Percentiles rank a stretch among this genome's conserved stretches.
Conservation (phyloP, 2,113 vertebrate species). For the Charadrius vociferus region DNA sequence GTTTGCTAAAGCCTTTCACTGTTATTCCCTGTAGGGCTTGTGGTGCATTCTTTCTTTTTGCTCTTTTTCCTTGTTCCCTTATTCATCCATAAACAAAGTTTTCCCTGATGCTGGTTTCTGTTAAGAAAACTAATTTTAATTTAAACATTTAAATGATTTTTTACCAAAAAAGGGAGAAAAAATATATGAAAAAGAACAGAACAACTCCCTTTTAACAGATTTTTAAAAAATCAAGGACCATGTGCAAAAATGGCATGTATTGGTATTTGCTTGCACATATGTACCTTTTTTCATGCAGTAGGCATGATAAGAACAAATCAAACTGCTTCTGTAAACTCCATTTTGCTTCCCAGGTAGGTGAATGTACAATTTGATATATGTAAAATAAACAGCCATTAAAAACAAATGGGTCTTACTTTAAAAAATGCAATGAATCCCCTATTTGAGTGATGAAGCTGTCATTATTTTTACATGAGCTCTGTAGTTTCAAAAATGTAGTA, state of each 20-base stretch:
- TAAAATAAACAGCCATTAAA: not conserved
- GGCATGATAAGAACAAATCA: not conserved
- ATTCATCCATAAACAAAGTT: not conserved
- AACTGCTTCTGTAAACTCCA: not conserved
- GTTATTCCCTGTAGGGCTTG: not conserved
- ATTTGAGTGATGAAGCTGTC: not conserved
- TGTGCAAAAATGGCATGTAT: not conserved
- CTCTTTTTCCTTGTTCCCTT: not conserved
- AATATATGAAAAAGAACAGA: not conserved
- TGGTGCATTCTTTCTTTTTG: not conserved
- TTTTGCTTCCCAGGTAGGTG: not conserved
- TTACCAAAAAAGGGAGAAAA: not conserved
- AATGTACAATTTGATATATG: not conserved
- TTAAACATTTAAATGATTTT: not conserved
- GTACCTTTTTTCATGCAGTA: not conserved
- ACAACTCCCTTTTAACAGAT: not conserved
- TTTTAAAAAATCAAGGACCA: not conserved
- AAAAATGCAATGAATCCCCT: not conserved
- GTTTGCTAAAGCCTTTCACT: not conserved
- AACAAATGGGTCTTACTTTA: not conserved
- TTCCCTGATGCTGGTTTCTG: not conserved
- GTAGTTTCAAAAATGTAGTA: not conserved
- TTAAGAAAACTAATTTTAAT: not conserved
- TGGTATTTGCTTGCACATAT: not conserved
- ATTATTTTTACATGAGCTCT: not conserved